Evolutionary conservation across 2,113 vertebrate species (phyloP), one percentile per base, ranked within the genome.

Genomic region (Vombatus ursinus): DNA sequence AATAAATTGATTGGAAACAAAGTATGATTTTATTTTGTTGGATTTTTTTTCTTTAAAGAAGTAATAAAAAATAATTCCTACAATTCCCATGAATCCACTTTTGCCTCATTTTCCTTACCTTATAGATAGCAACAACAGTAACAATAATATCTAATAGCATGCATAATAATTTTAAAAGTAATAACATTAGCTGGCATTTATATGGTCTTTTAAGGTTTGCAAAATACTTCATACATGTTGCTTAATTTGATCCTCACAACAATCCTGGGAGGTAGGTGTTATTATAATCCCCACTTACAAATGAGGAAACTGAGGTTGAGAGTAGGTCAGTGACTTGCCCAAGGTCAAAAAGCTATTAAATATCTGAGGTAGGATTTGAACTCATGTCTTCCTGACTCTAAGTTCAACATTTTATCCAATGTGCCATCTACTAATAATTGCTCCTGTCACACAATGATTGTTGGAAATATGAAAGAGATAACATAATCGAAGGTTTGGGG

Each of bases 1-100:
- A 61, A 94, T 93, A 97, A 94, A 95, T 96, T 96, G 95, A 97
- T 94, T 93, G 19, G 92, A 94, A 94, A 96, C 91, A 90, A 53
- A 93, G 3, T 91, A 77, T 95, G 90, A 54, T 96, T 97, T 96
- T 57, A 94, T 96, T 96, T 92, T 95, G 22, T 31, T 95, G 90
- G 0, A 0, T 0, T 94, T 98, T 94, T 8, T 1, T 68, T 37
- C 31, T 68, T 68, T 68, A 68, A 68, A 68, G 61, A 91, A 93
- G 96, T 91, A 96, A 90, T 50, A 93, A 84, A 68, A 84, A 84
- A 90, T 96, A n/a, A 23, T 92, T 95, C 44, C 22, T 24, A 92
- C 52, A 94, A 14, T 94, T 97, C 28, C 93, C 57, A 77, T 96
- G n/a, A 95, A 92, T 28, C 95, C 91, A 89, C 89, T 97, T 25